Evolutionary conservation across 1,140 invertebrate species (phyloP).

Genomic region (Achatina immaculata): DNA sequence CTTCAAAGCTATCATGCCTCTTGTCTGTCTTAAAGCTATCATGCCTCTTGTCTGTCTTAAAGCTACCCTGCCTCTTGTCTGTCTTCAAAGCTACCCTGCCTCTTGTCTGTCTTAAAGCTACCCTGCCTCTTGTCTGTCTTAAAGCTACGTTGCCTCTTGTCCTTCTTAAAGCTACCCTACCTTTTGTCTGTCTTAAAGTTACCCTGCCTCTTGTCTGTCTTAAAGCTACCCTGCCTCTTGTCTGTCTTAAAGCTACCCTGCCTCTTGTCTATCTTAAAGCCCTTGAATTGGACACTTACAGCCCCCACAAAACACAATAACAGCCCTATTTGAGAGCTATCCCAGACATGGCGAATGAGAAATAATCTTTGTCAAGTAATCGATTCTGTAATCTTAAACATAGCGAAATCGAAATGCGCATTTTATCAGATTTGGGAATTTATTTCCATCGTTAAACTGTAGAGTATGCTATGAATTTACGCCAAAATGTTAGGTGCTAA

Average conservation of each 20-base stretch:
- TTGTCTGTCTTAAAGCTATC: background rate
- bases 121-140: background rate
- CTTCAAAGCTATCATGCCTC: background rate
- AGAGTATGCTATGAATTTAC: too few relatives aligned
- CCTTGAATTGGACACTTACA: background rate
- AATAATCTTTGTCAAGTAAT: too few relatives aligned
- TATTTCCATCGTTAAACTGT: too few relatives aligned
- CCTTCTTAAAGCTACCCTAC: background rate
- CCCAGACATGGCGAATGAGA: background rate
- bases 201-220: background rate
- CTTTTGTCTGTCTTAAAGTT: background rate
- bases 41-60: background rate
- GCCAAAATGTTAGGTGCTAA: too few relatives aligned
- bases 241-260: background rate
- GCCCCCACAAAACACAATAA: background rate
- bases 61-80: too few relatives aligned
- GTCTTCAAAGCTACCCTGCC: background rate
- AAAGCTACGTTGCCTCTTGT: too few relatives aligned
- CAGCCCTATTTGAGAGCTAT: background rate
- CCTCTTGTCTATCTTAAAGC: background rate
- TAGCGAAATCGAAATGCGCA: too few relatives aligned
- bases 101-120: background rate
- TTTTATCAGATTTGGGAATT: too few relatives aligned
- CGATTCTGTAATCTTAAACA: too few relatives aligned
- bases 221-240: background rate